Evolutionary conservation across 1,140 invertebrate genomes (phyloP).

Genomic region (Meteorus sp.): DNA sequence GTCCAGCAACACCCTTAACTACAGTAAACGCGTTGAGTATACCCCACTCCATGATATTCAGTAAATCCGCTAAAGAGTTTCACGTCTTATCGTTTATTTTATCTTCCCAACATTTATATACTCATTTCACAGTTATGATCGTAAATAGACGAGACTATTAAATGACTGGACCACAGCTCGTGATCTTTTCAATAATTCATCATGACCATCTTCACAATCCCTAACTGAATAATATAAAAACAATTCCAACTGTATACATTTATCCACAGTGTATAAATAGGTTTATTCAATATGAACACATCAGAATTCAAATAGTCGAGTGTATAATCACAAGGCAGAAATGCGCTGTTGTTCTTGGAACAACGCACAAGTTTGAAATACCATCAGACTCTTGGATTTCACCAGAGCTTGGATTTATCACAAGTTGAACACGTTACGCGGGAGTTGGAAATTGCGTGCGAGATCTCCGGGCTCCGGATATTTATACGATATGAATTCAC

Average conservation of each 20-base stretch:
- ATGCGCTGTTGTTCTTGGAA: too few relatives aligned
- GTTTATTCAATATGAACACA: too few relatives aligned
- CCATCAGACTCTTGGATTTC: neutral
- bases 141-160: conserved; percentile 3
- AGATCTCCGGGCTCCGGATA: conserved; percentile 55
- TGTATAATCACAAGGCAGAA: too few relatives aligned
- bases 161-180: neutral
- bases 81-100: conserved; percentile 6
- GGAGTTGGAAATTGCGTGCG: conserved; percentile 35
- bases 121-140: neutral
- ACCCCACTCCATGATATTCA: neutral
- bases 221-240: neutral
- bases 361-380: too few relatives aligned
- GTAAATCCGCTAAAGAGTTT: neutral
- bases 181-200: conserved; percentile 13
- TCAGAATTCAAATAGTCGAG: too few relatives aligned
- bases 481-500: conserved; percentile 50
- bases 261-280: too few relatives aligned
- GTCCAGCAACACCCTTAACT: too few relatives aligned
- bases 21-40: too few relatives aligned
- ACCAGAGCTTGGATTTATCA: conserved; percentile 25
- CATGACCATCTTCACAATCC: neutral
- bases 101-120: neutral
- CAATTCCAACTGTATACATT: too few relatives aligned
- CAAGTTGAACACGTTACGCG: conserved; percentile 17